phyloP scores from a whole-genome alignment of 30 jellyfish, hydroid and myxozoan species.

The Mastigias papua region DNA sequence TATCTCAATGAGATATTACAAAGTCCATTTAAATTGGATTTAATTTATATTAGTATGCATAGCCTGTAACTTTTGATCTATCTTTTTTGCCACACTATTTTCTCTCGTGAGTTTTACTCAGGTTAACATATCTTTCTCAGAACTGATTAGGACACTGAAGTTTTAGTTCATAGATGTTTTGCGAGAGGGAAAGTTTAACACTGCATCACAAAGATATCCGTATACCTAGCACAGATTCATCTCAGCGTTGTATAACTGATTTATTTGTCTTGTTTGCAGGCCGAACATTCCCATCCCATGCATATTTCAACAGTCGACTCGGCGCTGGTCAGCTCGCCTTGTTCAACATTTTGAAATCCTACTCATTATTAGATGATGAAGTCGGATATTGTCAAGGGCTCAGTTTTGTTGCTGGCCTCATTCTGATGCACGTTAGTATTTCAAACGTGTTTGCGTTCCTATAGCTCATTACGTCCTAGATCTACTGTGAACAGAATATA shows the following conservation, averaged over 20 bases:
- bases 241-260: not conserved
- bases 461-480: no score
- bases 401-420: slow-evolving; percentile 98
- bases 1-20: no score
- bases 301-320: slow-evolving; percentile 86
- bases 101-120: no score
- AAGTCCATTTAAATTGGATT: no score
- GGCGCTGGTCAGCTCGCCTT: slow-evolving; percentile 97
- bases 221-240: not conserved
- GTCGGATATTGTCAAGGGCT: slow-evolving; percentile 99
- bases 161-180: no score
- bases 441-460: not conserved
- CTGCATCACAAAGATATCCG: not conserved
- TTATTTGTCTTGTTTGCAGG: slow-evolving; percentile 55
- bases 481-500: no score
- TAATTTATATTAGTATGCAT: no score
- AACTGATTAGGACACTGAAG: no score
- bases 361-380: slow-evolving; percentile 91
- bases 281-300: slow-evolving; percentile 98
- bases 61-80: no score
- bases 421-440: slow-evolving; percentile 95
- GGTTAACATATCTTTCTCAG: no score
- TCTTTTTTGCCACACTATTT: no score
- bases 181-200: no score
- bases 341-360: slow-evolving; percentile 87